Percentiles rank a stretch among this genome's conserved stretches.
Evolutionary conservation across 2,797 vertebrate genomes (phyloP).

Genomic region (Halcyon leucocephala): DNA sequence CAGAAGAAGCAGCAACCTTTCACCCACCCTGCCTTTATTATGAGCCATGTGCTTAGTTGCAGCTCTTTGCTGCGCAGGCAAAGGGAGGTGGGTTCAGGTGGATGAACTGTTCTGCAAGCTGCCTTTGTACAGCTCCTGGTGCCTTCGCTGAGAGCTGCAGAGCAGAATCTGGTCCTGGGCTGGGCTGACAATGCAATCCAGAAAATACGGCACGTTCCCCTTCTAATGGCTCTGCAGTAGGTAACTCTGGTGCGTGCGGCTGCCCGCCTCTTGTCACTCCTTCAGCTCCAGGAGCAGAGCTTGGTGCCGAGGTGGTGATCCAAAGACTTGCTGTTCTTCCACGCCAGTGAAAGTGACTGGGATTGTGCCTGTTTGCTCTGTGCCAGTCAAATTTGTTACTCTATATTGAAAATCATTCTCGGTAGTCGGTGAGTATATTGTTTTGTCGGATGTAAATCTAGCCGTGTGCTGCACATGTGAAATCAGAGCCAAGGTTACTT

Average conservation of each 20-base stretch:
- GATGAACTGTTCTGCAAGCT: neutral
- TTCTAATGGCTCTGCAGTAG: neutral
- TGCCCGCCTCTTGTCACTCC: neutral
- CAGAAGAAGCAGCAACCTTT: neutral
- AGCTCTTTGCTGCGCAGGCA: neutral
- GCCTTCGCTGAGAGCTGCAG: neutral
- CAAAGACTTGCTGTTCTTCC: neutral
- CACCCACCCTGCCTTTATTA: neutral
- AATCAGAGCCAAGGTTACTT: slow-evolving; percentile 24
- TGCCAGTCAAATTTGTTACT: neutral
- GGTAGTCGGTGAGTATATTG: neutral
- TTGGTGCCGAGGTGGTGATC: neutral
- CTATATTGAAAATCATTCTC: neutral
- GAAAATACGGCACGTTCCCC: neutral
- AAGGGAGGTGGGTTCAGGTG: neutral
- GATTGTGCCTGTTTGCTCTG: neutral
- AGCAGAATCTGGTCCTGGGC: neutral
- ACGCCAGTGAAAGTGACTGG: neutral
- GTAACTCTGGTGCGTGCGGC: neutral
- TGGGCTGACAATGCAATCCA: neutral
- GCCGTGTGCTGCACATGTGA: neutral
- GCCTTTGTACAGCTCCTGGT: neutral
- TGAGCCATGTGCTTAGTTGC: neutral
- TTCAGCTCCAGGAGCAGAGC: neutral
- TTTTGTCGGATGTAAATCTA: neutral